Conservation (phyloP, 2,888 invertebrate genomes). For the Myathropa florea region DNA sequence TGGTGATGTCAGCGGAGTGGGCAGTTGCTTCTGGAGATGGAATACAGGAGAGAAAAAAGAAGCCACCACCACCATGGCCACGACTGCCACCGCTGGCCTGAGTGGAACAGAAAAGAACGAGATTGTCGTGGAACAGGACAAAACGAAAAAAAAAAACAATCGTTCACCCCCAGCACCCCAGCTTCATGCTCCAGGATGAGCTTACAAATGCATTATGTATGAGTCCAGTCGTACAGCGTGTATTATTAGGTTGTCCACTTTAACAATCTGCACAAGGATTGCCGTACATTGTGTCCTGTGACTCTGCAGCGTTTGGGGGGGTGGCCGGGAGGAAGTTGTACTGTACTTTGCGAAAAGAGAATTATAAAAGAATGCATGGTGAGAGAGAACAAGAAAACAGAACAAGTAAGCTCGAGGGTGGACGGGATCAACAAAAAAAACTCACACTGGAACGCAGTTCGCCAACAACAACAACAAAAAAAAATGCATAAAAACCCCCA, state of each 20-base stretch:
- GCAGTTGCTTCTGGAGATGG: conserved; percentile 16
- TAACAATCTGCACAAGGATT: conserved; percentile 70
- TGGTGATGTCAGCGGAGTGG: conserved; percentile 32
- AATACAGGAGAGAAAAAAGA: not conserved
- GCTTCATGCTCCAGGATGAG: conserved; percentile 41
- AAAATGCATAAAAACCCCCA: not conserved
- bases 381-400: conserved; percentile 58
- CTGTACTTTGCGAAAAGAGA: conserved; percentile 63
- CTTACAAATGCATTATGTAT: conserved; percentile 71
- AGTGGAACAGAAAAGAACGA: conserved; percentile 33
- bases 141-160: not conserved
- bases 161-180: conserved; percentile 24
- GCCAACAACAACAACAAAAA: not conserved
- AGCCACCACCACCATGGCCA: not conserved
- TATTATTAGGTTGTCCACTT: conserved; percentile 72
- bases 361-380: conserved; percentile 67
- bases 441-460: not conserved
- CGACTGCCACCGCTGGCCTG: conserved; percentile 26
- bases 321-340: not conserved
- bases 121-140: conserved; percentile 53
- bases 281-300: conserved; percentile 59
- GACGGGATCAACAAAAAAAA: not conserved
- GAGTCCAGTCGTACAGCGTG: conserved; percentile 69
- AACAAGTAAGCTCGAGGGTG: conserved; percentile 51
- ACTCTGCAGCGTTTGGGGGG: conserved; percentile 5